Evolutionary conservation across 2,113 vertebrate genomes (phyloP), one percentile per base, ranked within the genome.

Genomic region (Oreochromis tanganicae): DNA sequence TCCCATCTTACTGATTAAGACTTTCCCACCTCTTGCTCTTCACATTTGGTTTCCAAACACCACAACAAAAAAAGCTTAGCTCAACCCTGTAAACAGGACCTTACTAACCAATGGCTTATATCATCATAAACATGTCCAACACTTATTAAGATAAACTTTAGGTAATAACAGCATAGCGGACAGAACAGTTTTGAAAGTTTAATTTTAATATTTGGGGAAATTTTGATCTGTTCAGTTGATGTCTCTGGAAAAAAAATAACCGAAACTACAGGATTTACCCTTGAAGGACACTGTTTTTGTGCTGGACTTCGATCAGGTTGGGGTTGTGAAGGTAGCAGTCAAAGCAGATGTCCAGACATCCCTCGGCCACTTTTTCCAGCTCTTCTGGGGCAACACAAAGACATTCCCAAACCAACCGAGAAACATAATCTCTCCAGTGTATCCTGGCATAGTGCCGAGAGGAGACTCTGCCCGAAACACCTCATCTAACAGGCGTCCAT

Each of bases 401-500:
- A 14, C n/a, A 5, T 24, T 71, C 36, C 36, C 36, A 71, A 43
- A 24, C 36, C n/a, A 71, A 12, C 7, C 1, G 1, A 71, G n/a
- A 43, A 43, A 0, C 36, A 24, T 24, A 9, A 43, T 71, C n/a
- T 43, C 66, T 43, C 66, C 1, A 2, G 36, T 38, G 63, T 9
- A n/a, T 71, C 63, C 36, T 43, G 63, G 36, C 19, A 63, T 11
- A 19, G 29, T 1, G 5, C 32, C 11, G 32, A 63, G 32, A 63
- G 59, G 29, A 63, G 59, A 36, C 32, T 0, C 11, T 43, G 66
- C 66, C n/a, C 7, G 11, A 0, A 21, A 41, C 36, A 43, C 6
- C 36, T 71, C 63, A 43, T 21, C 36, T 71, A 68, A 41, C 10
- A 41, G 63, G 34, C 7, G 6, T 57, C 13, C 1, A 27, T 41